Percentiles rank a stretch among this genome's conserved stretches.
These are phyloP conservation scores for Oppia nitens DNA, from an alignment of 1,140 invertebrate genomes.

Conservation along the genomic window DNA sequence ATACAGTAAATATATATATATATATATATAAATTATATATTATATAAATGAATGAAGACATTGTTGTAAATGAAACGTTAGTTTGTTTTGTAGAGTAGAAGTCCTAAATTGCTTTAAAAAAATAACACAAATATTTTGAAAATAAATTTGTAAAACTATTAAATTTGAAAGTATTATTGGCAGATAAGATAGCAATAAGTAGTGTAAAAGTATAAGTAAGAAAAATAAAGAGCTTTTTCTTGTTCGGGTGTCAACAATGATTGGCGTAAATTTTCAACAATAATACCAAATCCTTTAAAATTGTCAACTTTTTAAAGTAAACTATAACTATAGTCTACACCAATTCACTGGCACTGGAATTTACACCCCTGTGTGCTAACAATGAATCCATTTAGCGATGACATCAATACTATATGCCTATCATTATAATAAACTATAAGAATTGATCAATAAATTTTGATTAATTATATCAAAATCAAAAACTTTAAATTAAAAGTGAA, in stretches of 20 bases:
- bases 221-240: not conserved
- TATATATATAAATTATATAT: too few relatives aligned
- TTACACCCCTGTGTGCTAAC: not conserved
- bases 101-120: too few relatives aligned
- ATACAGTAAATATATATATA: too few relatives aligned
- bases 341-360: not conserved
- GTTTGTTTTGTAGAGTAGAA: too few relatives aligned
- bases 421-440: too few relatives aligned
- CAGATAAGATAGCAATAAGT: not conserved
- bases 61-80: too few relatives aligned
- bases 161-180: not conserved
- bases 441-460: too few relatives aligned
- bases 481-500: too few relatives aligned
- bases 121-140: not conserved
- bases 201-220: not conserved
- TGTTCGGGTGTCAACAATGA: not conserved
- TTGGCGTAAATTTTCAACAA: not conserved
- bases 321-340: not conserved
- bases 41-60: too few relatives aligned
- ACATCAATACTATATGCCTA: too few relatives aligned
- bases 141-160: not conserved
- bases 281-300: not conserved
- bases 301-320: too few relatives aligned
- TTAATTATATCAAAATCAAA: too few relatives aligned
- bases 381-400: not conserved